Evolutionary conservation across 2,797 vertebrate genomes (phyloP).

Genomic region (Eidolon dupreanum): DNA sequence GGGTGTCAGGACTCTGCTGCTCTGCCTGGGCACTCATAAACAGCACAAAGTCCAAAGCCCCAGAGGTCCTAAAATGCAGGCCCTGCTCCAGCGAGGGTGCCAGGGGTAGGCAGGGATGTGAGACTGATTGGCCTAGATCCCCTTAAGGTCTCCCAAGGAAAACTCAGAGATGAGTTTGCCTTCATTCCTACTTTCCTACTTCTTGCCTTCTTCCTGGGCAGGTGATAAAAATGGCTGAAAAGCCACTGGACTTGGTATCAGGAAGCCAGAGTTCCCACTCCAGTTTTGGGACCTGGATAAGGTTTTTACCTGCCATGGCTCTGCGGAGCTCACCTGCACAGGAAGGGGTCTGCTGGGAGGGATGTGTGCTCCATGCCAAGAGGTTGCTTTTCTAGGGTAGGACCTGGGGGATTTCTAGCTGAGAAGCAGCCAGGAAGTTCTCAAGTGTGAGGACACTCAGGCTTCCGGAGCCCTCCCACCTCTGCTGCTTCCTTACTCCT

Average conservation of each 20-base stretch:
- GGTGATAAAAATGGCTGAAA: not conserved
- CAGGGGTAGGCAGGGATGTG: not conserved
- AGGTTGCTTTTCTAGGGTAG: not conserved
- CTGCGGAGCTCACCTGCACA: not conserved
- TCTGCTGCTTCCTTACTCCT: slow-evolving; percentile 21
- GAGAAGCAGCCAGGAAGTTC: slow-evolving; percentile 43
- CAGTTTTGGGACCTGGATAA: not conserved
- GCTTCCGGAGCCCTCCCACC: slow-evolving; percentile 30
- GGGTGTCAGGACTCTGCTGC: not conserved
- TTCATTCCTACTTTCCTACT: not conserved
- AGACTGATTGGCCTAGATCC: not conserved
- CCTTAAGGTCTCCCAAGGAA: not conserved
- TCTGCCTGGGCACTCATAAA: rapidly evolving
- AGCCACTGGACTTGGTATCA: not conserved
- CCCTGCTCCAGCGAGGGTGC: not conserved
- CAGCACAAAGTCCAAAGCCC: not conserved
- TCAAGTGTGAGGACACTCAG: not conserved
- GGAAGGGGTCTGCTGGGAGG: not conserved
- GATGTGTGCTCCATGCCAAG: not conserved
- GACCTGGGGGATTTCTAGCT: not conserved
- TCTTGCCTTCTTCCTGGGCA: not conserved
- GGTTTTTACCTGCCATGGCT: not conserved
- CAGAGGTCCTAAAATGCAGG: not conserved
- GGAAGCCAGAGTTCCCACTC: not conserved
- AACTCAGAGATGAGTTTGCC: rapidly evolving